phyloP scores from a whole-genome alignment of 2,888 invertebrate genomes.

The Heteropelma amictum region DNA sequence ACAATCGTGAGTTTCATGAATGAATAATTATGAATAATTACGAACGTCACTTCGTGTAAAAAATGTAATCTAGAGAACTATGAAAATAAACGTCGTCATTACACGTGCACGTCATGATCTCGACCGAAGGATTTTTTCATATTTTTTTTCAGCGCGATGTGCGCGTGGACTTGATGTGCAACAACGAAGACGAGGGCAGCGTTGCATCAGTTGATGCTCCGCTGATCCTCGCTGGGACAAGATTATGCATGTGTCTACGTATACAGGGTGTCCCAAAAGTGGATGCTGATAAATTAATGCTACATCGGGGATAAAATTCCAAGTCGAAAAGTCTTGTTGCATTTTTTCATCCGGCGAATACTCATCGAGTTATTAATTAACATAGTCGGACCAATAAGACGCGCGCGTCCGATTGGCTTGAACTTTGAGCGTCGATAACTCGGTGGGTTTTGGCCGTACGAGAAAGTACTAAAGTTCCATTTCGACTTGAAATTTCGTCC shows the following conservation, averaged over 20 bases:
- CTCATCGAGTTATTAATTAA: neutral
- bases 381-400: too few species aligned
- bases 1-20: too few species aligned
- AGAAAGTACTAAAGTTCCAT: too few species aligned
- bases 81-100: conserved; percentile 17
- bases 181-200: conserved; percentile 24
- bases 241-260: neutral
- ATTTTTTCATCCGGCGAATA: too few species aligned
- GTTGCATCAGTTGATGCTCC: conserved; percentile 27
- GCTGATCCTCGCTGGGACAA: conserved; percentile 15
- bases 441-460: too few species aligned
- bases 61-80: neutral
- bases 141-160: neutral
- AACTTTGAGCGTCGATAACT: too few species aligned
- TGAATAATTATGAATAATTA: too few species aligned
- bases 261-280: neutral
- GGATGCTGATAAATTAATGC: neutral
- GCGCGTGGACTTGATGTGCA: neutral
- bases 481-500: too few species aligned
- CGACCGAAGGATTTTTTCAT: conserved; percentile 8
- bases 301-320: too few species aligned
- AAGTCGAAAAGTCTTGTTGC: too few species aligned
- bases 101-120: conserved; percentile 16
- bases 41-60: neutral
- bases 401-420: too few species aligned